Conservation (phyloP, 2,113 vertebrate genomes). For the Empidonax traillii region DNA sequence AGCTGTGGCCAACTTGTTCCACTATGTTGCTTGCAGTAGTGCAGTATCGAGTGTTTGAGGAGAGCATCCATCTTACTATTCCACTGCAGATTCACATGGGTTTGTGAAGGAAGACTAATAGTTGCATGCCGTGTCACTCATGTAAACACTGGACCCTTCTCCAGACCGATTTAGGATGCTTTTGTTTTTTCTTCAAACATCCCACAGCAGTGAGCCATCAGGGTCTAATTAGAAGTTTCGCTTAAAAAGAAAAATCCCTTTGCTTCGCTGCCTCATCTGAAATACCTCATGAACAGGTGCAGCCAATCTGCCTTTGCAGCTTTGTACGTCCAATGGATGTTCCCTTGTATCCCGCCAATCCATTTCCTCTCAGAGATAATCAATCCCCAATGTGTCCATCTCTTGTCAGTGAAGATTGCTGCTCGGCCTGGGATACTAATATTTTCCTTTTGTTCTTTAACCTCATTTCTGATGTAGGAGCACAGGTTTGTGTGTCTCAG, state of each 20-base stretch:
- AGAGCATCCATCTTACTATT: neutral
- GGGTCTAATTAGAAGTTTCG: neutral
- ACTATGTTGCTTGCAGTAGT: neutral
- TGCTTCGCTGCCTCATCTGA: neutral
- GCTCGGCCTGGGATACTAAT: neutral
- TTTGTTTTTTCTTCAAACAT: neutral
- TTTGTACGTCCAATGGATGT: neutral
- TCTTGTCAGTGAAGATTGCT: neutral
- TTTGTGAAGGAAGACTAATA: neutral
- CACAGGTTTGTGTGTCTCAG: neutral
- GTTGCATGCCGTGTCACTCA: neutral
- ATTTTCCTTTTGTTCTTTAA: neutral
- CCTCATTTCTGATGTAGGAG: neutral
- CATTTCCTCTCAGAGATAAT: neutral
- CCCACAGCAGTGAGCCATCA: neutral
- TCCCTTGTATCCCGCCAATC: accelerated
- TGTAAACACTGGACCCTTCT: neutral
- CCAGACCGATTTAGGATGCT: neutral
- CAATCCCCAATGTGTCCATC: accelerated
- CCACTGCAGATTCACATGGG: neutral
- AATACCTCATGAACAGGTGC: neutral
- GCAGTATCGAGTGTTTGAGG: neutral
- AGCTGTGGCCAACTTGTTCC: neutral
- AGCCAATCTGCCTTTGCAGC: neutral
- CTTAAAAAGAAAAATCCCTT: neutral